Evolutionary conservation across 2,113 vertebrate species (phyloP), one percentile per base, ranked within the genome.

Genomic region (Boulengeromyrus knoepffleri): DNA sequence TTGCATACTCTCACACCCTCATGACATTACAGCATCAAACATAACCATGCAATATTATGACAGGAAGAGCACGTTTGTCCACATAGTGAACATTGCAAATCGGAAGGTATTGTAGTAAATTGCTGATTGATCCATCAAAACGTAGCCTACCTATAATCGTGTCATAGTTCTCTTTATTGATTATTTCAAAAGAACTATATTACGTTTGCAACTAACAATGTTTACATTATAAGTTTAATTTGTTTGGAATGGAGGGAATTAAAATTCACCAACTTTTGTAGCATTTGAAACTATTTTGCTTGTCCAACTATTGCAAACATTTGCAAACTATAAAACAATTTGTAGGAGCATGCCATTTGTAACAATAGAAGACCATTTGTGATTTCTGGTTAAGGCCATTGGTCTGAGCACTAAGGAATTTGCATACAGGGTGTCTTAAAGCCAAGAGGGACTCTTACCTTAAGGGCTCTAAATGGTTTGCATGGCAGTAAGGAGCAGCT

Each of bases 391-490:
- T 42, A 86, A 86, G 46, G 92, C 92, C 92, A 96, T 96, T 96
- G 95, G 96, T 94, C 90, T 90, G 88, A 6, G 70, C 91, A 89
- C 1, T 87, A 90, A 93, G 12, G 10, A 2, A 95, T 95, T 94
- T 93, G 93, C 95, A 96, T 96, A 94, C 1, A 62, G 17, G 83
- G 77, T 45, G 89, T 88, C 62, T 93, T 95, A 96, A 89, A 95
- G 90, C 70, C 90, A n/a, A 89, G 45, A 77, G 10, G n/a, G n/a
- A 31, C n/a, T 31, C 62, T 27, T 66, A 27, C 62, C n/a, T 66
- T 66, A n/a, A 10, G 8, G 21, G 7, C 24, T 62, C 7, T 58
- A 24, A 58, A 7, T 7, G 2, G 24, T 66, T 66, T 66, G 58
- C 58, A 66, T 27, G 58, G n/a, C 58, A 62, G n/a, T n/a, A n/a